Evolutionary conservation across 92 coral and sea anemone genomes (phyloP).

Genomic region (Virgularia gustaviana): DNA sequence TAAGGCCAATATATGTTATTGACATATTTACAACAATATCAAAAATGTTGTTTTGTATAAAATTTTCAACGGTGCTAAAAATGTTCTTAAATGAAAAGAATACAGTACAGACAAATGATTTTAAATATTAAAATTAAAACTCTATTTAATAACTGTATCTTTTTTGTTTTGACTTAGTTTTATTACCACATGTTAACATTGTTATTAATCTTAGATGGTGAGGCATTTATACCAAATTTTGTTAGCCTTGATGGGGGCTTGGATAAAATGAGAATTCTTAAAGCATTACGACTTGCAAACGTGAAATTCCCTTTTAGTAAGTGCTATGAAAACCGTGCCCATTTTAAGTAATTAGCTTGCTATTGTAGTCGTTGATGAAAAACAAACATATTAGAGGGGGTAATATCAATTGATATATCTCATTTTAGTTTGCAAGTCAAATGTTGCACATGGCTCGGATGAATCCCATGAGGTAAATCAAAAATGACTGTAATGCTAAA

Average conservation of each 20-base stretch:
- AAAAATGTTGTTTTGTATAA: too few relatives aligned
- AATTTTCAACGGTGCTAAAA: too few relatives aligned
- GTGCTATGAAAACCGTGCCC: too few relatives aligned
- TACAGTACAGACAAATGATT: too few relatives aligned
- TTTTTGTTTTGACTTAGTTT: not conserved
- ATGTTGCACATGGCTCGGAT: constrained; percentile 93
- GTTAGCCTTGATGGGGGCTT: constrained; percentile 70
- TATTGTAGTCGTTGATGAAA: not conserved
- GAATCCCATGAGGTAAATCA: constrained; percentile 76
- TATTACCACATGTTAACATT: not conserved
- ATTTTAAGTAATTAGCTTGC: not conserved
- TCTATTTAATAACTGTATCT: too few relatives aligned
- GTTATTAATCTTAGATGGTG: constrained; percentile 50
- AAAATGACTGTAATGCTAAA: not conserved
- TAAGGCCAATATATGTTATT: too few relatives aligned
- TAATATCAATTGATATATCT: too few relatives aligned
- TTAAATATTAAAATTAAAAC: too few relatives aligned
- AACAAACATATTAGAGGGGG: too few relatives aligned
- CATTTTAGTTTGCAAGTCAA: constrained; percentile 80
- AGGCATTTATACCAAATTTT: constrained; percentile 86
- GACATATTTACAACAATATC: too few relatives aligned
- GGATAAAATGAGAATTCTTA: constrained; percentile 65
- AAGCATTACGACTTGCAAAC: constrained; percentile 70
- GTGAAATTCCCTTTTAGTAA: constrained; percentile 85
- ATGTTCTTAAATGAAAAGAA: too few relatives aligned